Evolutionary conservation across 2,888 invertebrate species (phyloP).

Genomic region (Parnassius glacialis): DNA sequence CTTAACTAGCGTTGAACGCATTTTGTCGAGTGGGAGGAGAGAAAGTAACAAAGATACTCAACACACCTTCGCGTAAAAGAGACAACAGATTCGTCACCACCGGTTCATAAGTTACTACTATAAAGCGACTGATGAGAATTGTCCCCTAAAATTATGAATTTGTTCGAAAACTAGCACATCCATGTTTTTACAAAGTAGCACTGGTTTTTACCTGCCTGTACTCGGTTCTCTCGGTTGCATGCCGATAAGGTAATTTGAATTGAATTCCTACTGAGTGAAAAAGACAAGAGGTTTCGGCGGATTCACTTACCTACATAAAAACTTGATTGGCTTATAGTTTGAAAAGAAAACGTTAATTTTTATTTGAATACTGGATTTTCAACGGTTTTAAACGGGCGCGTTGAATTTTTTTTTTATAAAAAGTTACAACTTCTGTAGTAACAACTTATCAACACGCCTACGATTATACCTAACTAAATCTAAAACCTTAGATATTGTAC

Average conservation of each 20-base stretch:
- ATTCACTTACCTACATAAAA: slow-evolving; percentile 47
- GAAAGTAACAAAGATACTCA: slow-evolving; percentile 55
- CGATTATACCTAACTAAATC: not conserved
- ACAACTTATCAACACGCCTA: not conserved
- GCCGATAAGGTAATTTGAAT: slow-evolving; percentile 77
- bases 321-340: slow-evolving; percentile 44
- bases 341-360: slow-evolving; percentile 60
- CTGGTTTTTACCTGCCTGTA: slow-evolving; percentile 69
- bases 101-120: slow-evolving; percentile 50
- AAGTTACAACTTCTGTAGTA: not conserved
- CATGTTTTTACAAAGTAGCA: slow-evolving; percentile 60
- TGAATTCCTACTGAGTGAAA: slow-evolving; percentile 76
- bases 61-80: slow-evolving; percentile 44
- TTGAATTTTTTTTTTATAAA: slow-evolving; percentile 1
- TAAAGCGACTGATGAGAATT: slow-evolving; percentile 65
- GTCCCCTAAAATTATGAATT: slow-evolving; percentile 52
- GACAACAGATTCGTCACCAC: slow-evolving; percentile 54
- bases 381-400: slow-evolving; percentile 32
- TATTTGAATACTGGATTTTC: slow-evolving; percentile 51
- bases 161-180: slow-evolving; percentile 41
- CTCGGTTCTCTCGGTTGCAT: slow-evolving; percentile 46
- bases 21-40: slow-evolving; percentile 65
- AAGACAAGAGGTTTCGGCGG: slow-evolving; percentile 65
- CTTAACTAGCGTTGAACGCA: slow-evolving; percentile 50
- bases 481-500: not conserved